Evolutionary conservation across 2,888 invertebrate genomes (phyloP), one percentile per base, ranked within the genome.

Genomic region (Phytoseiulus persimilis): DNA sequence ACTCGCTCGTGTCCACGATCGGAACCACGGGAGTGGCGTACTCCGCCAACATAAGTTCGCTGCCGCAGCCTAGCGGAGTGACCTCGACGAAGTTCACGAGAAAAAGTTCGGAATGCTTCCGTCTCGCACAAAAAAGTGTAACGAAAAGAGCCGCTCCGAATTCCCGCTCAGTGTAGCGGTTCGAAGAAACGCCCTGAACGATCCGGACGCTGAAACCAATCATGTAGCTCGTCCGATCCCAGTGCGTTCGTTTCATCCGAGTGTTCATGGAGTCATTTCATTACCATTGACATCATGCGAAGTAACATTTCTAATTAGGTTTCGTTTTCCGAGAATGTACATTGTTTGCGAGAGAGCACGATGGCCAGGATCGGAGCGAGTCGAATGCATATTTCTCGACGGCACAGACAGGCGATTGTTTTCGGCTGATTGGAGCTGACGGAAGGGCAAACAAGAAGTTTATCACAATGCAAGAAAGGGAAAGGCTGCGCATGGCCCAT

Each of bases 381-480:
- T 65, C 65, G 65, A 65, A 65, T 65, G 65, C 14, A 65, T 65
- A 65, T 65, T 65, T 65, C 18, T 65, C 65, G 65, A 65, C 18
- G 65, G 5, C 65, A 23, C 28, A 23, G 65, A 65, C 28, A 23
- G 65, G 18, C 65, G 65, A 65, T 65, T 65, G 65, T 65, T 65
- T 65, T 65, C 65, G 65, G 65, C 65, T 65, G 65, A 65, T 65
- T 65, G 65, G 65, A 65, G 65, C 65, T 65, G 65, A 65, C 65
- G 65, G 65, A 65, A 65, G 65, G 65, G 65, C 65, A 65, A 65
- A 65, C 65, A 23, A 65, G 65, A 65, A 65, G 11, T 65, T 28
- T 65, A 65, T 65, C 65, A 65, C 65, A 65, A 65, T 65, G 65
- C 65, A 65, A 65, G 65, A 65, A 65, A 65, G 65, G 65, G 65